Evolutionary conservation across 2,888 invertebrate species (phyloP).

Genomic region (Drosophila histrio): DNA sequence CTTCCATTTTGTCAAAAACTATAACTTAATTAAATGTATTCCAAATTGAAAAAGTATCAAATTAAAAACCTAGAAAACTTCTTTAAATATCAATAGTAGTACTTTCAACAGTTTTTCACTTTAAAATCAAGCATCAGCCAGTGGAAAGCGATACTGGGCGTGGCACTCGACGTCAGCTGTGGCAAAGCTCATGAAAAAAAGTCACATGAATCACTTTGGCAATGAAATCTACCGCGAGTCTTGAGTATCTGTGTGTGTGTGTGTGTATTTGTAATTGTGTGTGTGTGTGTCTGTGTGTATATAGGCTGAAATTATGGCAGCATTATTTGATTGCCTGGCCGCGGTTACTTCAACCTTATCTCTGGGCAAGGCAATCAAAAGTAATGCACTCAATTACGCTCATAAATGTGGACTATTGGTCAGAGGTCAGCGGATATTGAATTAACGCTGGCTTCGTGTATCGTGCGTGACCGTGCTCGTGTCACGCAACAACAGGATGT

Average conservation of each 20-base stretch:
- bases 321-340: slow-evolving; percentile 63
- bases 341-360: slow-evolving; percentile 43
- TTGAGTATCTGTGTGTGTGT: neutral
- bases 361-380: slow-evolving; percentile 57
- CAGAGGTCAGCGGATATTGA: neutral
- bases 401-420: slow-evolving; percentile 49
- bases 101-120: neutral
- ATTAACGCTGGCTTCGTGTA: neutral
- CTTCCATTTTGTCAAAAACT: no score
- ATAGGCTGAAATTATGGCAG: slow-evolving; percentile 42
- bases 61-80: no score
- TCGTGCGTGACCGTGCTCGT: neutral
- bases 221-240: neutral
- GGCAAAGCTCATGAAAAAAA: slow-evolving; percentile 1
- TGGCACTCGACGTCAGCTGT: neutral
- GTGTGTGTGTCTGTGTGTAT: slow-evolving; percentile 2
- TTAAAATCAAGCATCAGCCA: neutral
- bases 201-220: neutral
- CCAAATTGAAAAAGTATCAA: no score
- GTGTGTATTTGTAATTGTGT: neutral
- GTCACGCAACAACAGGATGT: neutral
- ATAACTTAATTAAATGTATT: no score
- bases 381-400: slow-evolving; percentile 76
- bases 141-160: neutral
- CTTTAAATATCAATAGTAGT: no score